Evolutionary conservation across 2,113 vertebrate genomes (phyloP), one percentile per base, ranked within the genome.

Genomic region (Neoarius graeffei): DNA sequence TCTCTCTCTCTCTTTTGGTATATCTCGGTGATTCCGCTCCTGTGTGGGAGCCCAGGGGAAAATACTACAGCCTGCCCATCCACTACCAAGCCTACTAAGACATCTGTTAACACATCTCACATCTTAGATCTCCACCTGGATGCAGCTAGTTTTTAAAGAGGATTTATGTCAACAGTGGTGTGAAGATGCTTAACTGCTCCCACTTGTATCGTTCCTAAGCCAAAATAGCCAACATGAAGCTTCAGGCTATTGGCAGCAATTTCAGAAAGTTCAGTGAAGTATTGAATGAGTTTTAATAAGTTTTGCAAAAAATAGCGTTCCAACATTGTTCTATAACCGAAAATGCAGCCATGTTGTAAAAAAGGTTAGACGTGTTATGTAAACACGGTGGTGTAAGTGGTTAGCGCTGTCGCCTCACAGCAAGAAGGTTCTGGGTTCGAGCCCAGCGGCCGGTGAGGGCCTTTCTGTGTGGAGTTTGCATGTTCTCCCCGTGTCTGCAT

Each of bases 41-140:
- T 85, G 77, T 10, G 50, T 77, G 50, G 60, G 85, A 74, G 81
- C 81, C 66, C 56, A 64, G 48, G 85, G 83, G 67, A 77, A 86
- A 71, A 76, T 83, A 66, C 82, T 82, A 56, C 82, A 87, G 60
- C 3, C 42, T 77, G 77, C 77, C 56, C 10, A 59, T 83, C 87
- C 77, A 74, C 74, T 42, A 54, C 42, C 85, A 56, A 60, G n/a
- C 54, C 60, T 83, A 71, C 27, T 15, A n/a, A 84, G 30, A 60
- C 80, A 35, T 62, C 59, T 80, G 66, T 81, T 64, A 69, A 84
- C 35, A 82, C 85, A 90, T 80, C 85, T 87, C 79, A 82, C 64
- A 86, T 88, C 42, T 54, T 35, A 86, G 77, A 60, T 54, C 77
- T 77, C 73, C 82, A 27, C 81, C 84, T 86, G 71, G 62, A 77